phyloP scores from a whole-genome alignment of 2,888 invertebrate genomes.

The Pteria penguin region DNA sequence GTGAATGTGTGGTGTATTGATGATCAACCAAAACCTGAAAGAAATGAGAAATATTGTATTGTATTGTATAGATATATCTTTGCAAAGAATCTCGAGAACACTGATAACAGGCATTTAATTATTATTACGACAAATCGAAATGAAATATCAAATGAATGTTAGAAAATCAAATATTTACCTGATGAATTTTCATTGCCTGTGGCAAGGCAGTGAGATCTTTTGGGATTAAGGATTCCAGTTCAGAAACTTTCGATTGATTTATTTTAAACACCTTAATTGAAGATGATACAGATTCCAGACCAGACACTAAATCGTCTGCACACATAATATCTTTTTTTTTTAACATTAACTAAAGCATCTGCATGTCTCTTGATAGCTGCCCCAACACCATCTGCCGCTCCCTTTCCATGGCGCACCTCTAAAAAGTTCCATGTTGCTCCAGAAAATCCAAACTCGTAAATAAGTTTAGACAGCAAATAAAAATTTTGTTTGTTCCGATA shows the following conservation, averaged over 20 bases:
- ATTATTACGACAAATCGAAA: no score
- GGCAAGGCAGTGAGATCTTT: constrained; percentile 7
- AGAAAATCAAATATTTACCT: no score
- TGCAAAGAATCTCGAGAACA: no score
- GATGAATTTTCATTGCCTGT: constrained; percentile 44
- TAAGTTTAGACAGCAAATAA: constrained; percentile 44
- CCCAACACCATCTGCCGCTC: constrained; percentile 73
- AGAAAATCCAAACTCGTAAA: constrained; percentile 55
- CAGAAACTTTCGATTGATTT: background rate
- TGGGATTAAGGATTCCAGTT: background rate
- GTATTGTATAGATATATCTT: no score
- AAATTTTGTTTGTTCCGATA: constrained; percentile 78
- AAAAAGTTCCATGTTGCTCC: constrained; percentile 72
- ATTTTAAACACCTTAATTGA: constrained; percentile 22
- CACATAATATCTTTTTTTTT: constrained; percentile 34
- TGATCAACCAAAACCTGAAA: no score
- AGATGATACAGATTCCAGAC: background rate
- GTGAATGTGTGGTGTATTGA: no score
- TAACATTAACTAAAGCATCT: constrained; percentile 49
- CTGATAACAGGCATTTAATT: no score
- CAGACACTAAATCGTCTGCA: constrained; percentile 23
- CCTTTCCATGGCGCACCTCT: constrained; percentile 76
- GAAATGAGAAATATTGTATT: no score
- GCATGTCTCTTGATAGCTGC: constrained; percentile 68
- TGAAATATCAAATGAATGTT: no score